Percentiles rank a stretch among this genome's conserved stretches.
Evolutionary conservation across 2,113 vertebrate genomes (phyloP).

Genomic region (Parus major): DNA sequence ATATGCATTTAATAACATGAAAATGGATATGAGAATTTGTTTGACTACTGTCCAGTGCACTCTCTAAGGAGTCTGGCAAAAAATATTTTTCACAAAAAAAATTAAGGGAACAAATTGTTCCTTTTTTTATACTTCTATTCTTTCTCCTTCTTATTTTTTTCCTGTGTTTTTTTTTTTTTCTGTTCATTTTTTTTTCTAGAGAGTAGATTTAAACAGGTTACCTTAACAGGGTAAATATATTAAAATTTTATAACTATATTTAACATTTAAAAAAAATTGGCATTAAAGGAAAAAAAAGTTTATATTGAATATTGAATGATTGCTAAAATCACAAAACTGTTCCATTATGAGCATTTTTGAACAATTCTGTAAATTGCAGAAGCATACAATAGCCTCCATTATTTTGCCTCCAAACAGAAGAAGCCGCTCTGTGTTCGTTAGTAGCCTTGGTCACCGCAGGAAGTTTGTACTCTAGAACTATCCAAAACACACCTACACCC

Average conservation of each 20-base stretch:
- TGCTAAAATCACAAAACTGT: slow-evolving; percentile 23
- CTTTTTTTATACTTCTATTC: neutral
- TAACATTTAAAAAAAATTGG: neutral
- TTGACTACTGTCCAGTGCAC: neutral
- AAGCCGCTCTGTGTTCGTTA: neutral
- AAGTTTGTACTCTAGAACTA: neutral
- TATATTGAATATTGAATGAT: neutral
- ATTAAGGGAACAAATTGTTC: slow-evolving; percentile 37
- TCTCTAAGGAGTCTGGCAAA: neutral
- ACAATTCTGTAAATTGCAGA: neutral
- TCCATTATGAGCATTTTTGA: neutral
- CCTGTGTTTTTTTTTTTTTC: neutral
- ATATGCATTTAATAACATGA: neutral
- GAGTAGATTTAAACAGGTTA: slow-evolving; percentile 46
- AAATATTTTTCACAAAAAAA: neutral
- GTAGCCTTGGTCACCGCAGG: neutral
- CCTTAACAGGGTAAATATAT: neutral
- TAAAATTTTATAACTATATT: slow-evolving; percentile 43
- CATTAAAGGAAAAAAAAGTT: neutral
- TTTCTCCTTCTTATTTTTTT: neutral
- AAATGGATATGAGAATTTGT: neutral
- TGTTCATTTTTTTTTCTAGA: slow-evolving; percentile 42
- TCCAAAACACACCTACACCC: neutral
- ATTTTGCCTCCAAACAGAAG: slow-evolving; percentile 17
- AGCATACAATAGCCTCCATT: neutral